A percentile compares a stretch with the other conserved stretches of the same genome.
Conservation (phyloP, 2,113 vertebrate species). For the Pygoscelis adeliae region DNA sequence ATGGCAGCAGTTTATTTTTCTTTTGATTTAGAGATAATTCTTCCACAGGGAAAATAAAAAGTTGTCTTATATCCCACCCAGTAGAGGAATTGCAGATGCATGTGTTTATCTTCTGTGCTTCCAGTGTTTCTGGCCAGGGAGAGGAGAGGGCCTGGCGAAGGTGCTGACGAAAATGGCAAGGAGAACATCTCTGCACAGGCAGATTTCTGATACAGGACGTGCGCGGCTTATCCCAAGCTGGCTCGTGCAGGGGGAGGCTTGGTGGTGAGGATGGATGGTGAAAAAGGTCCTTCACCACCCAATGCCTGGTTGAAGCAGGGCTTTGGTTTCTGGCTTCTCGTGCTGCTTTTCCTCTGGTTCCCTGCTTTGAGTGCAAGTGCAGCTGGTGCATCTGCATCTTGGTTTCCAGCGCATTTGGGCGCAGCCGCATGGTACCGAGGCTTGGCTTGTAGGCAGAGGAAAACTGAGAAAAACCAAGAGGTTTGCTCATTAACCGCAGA, state of each 20-base stretch:
- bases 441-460: background rate
- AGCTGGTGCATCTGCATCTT: background rate
- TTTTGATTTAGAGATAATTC: slow-evolving; percentile 34
- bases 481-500: background rate
- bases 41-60: background rate
- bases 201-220: background rate
- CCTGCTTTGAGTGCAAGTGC: accelerated
- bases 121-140: background rate
- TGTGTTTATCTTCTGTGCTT: background rate
- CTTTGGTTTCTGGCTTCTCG: background rate
- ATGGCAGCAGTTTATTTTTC: background rate
- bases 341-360: background rate
- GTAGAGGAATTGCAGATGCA: background rate
- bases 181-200: background rate
- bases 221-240: background rate
- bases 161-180: background rate
- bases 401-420: background rate
- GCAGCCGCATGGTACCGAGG: background rate
- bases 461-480: background rate
- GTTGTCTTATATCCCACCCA: background rate
- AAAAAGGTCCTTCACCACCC: background rate
- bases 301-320: background rate
- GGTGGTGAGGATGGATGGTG: background rate
- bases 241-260: background rate
- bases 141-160: background rate